These are phyloP conservation scores for Neodontobutis hainanensis DNA, from an alignment of 2,113 vertebrate genomes.

Conservation along the genomic window DNA sequence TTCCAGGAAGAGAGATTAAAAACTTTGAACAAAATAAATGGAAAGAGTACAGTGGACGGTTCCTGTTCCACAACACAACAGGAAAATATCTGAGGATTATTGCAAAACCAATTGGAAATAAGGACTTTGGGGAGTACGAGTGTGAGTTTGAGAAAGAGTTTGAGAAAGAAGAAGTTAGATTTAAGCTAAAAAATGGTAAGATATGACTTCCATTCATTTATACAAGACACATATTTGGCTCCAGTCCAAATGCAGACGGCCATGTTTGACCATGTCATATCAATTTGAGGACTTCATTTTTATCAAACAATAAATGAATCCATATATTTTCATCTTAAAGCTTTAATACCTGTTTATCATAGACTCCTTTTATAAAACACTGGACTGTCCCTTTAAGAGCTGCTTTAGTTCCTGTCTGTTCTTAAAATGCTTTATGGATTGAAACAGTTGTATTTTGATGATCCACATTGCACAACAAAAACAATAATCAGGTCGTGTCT, in stretches of 20 bases:
- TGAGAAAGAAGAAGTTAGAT: accelerated
- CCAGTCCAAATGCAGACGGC: not conserved
- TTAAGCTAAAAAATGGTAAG: not conserved
- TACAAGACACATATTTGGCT: not conserved
- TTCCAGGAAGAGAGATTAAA: accelerated
- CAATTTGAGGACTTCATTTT: not conserved
- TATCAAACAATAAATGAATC: not conserved
- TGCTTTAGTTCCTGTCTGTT: no score
- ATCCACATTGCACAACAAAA: no score
- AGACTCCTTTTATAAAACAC: no score
- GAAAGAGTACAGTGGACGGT: accelerated
- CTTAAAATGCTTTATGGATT: no score
- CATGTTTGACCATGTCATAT: no score
- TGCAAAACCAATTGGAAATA: accelerated
- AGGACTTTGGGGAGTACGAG: not conserved
- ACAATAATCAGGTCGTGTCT: no score
- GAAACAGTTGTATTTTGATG: no score
- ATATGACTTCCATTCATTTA: not conserved
- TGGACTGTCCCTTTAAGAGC: no score
- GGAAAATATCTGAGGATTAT: not conserved
- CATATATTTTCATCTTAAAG: no score
- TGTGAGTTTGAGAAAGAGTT: accelerated
- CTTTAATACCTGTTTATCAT: no score
- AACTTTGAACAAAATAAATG: accelerated
- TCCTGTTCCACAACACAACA: not conserved